Conservation (phyloP, 2,113 vertebrate species). For the Ramphastos sulfuratus region DNA sequence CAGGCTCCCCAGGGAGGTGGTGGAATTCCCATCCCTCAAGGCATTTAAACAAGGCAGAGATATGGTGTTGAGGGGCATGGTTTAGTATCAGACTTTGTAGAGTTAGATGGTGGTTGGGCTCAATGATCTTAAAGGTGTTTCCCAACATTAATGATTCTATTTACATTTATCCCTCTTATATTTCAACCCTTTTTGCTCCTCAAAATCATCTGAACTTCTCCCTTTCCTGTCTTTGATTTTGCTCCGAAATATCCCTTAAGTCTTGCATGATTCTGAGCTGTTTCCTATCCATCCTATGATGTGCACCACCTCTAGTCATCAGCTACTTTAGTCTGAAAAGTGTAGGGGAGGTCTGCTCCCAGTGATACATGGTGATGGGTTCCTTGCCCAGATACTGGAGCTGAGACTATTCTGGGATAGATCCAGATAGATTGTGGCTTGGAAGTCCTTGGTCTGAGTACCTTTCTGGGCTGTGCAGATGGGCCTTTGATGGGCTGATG, state of each 20-base stretch:
- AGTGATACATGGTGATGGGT: too few species aligned
- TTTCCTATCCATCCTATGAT: not conserved
- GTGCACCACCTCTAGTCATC: not conserved
- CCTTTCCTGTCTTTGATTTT: not conserved
- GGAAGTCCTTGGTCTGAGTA: not conserved
- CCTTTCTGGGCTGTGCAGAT: not conserved
- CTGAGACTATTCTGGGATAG: not conserved
- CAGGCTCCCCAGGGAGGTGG: too few species aligned
- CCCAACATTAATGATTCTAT: too few species aligned
- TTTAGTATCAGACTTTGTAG: too few species aligned
- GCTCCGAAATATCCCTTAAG: fast-evolving
- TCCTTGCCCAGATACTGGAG: not conserved
- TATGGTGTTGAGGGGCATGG: too few species aligned
- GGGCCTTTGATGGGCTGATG: not conserved
- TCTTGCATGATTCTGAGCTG: not conserved
- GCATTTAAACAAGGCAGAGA: too few species aligned
- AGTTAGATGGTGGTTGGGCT: too few species aligned
- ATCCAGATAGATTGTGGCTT: not conserved
- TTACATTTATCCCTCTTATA: not conserved
- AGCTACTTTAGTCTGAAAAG: not conserved
- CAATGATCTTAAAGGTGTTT: too few species aligned
- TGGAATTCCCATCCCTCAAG: too few species aligned
- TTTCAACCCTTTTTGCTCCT: fast-evolving
- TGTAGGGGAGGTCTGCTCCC: not conserved
- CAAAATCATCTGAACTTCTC: not conserved